Conservation (phyloP, 2,888 invertebrate genomes). For the Dynastes hyllus region DNA sequence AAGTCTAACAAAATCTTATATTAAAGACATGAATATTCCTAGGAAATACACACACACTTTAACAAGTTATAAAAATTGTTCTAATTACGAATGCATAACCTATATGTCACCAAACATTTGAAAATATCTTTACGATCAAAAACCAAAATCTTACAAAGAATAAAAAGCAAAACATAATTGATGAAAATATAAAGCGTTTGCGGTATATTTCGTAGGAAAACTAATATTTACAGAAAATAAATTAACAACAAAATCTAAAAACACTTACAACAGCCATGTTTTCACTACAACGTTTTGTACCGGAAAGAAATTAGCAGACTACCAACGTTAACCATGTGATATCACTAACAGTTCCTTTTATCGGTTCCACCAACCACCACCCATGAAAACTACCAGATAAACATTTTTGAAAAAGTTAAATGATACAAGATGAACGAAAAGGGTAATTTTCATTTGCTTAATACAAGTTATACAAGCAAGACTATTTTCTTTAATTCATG, state of each 20-base stretch:
- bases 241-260: background rate
- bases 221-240: background rate
- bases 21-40: background rate
- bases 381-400: no score
- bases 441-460: no score
- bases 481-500: no score
- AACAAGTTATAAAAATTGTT: background rate
- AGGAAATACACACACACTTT: background rate
- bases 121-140: slow-evolving; percentile 14
- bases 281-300: background rate
- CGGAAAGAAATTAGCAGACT: background rate
- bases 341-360: background rate
- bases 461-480: no score
- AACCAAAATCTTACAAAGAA: background rate
- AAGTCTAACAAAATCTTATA: background rate
- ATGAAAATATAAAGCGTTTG: background rate
- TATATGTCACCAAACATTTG: background rate
- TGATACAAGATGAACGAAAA: no score
- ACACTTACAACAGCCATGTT: slow-evolving; percentile 40
- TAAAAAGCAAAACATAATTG: background rate
- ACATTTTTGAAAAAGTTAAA: no score
- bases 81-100: background rate
- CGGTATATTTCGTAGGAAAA: slow-evolving; percentile 5
- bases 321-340: no score
- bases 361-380: background rate